phyloP scores from a whole-genome alignment of 2,888 invertebrate species.

The Drosophila austrosaltans region DNA sequence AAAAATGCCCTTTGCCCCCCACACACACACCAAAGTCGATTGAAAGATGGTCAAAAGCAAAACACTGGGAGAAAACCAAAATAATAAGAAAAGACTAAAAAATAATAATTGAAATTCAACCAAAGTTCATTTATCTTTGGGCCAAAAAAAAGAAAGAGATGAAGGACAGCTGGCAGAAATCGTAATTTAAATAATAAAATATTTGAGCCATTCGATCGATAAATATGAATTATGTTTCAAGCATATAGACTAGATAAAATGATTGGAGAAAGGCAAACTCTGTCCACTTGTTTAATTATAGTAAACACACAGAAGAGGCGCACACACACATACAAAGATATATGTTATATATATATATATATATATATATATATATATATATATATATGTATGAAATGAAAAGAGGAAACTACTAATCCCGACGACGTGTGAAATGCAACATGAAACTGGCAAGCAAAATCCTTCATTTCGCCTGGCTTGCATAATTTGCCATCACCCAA shows the following conservation, averaged over 20 bases:
- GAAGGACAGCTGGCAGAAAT: constrained; percentile 37
- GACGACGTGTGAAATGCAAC: constrained; percentile 24
- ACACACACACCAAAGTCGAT: constrained; percentile 19
- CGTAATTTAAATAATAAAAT: constrained; percentile 60
- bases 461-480: constrained; percentile 44
- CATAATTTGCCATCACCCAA: constrained; percentile 48
- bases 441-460: constrained; percentile 16
- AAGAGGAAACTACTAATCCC: constrained; percentile 5
- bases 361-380: background rate
- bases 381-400: constrained; percentile 3
- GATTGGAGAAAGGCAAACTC: background rate
- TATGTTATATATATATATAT: background rate
- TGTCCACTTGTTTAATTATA: constrained; percentile 44
- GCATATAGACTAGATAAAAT: background rate
- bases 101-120: constrained; percentile 27
- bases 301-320: constrained; percentile 25
- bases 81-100: background rate
- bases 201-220: constrained; percentile 41
- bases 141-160: background rate
- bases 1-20: constrained; percentile 29
- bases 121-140: constrained; percentile 49
- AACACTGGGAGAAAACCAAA: background rate
- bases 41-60: background rate
- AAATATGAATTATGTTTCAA: constrained; percentile 44
- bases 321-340: background rate